These are phyloP conservation scores for Phaenicophaeus curvirostris DNA, from an alignment of 2,797 vertebrate species.

Conservation along the genomic window DNA sequence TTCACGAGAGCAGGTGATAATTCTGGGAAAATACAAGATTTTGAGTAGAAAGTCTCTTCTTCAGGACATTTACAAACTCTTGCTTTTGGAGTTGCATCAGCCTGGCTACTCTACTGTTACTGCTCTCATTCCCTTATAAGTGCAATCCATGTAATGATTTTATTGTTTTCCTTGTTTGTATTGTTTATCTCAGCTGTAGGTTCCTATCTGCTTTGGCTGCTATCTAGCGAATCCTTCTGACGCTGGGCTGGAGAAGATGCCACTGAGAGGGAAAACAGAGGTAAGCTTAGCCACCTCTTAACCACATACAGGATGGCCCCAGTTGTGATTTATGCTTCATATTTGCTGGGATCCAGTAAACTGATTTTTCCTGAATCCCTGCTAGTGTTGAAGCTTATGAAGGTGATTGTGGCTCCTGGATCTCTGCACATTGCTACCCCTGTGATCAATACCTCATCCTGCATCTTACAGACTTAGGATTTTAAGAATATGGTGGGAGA, in stretches of 20 bases:
- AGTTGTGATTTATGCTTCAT: neutral
- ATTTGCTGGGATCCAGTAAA: neutral
- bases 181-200: neutral
- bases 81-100: neutral
- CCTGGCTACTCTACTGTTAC: neutral
- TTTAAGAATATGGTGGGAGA: neutral
- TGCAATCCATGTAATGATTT: neutral
- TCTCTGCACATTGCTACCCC: constrained; percentile 16
- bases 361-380: constrained; percentile 6
- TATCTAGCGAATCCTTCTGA: neutral
- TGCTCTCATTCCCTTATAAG: neutral
- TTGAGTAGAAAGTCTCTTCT: neutral
- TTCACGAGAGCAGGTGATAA: neutral
- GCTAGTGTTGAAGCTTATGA: neutral
- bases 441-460: neutral
- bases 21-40: neutral
- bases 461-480: neutral
- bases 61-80: neutral
- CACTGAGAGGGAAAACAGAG: neutral
- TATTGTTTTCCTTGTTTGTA: neutral
- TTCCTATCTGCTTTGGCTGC: neutral
- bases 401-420: neutral
- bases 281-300: neutral
- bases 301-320: neutral
- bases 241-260: neutral